These are phyloP conservation scores for Adineta ricciae DNA, from an alignment of 2,888 invertebrate genomes.

Conservation along the genomic window DNA sequence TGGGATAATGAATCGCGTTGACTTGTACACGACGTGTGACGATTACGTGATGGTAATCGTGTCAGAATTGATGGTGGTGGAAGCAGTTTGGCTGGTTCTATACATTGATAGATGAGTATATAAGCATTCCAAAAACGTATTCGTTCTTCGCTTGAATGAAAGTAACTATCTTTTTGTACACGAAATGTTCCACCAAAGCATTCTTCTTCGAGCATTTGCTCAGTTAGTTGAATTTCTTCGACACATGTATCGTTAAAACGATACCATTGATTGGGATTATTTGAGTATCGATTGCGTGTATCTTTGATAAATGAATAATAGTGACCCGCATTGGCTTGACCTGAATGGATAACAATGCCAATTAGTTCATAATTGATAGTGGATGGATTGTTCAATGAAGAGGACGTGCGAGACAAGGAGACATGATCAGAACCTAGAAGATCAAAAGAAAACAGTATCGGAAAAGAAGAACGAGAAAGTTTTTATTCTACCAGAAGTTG, in stretches of 20 bases:
- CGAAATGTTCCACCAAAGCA: conserved; percentile 54
- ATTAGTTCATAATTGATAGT: conserved; percentile 51
- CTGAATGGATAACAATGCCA: conserved; percentile 54
- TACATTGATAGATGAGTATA: conserved; percentile 52
- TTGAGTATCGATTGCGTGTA: conserved; percentile 37
- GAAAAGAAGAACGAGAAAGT: too few relatives aligned
- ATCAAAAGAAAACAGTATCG: too few relatives aligned
- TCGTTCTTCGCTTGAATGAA: conserved; percentile 49
- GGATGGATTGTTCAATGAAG: background rate
- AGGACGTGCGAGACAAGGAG: background rate
- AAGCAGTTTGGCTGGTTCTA: background rate
- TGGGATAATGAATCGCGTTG: conserved; percentile 26
- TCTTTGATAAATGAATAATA: conserved; percentile 54
- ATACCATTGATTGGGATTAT: conserved; percentile 51
- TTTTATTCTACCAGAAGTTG: background rate
- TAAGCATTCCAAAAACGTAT: conserved; percentile 55
- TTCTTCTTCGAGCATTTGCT: conserved; percentile 50
- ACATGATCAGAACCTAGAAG: background rate
- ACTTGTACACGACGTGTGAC: background rate
- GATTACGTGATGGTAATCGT: background rate
- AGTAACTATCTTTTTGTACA: conserved; percentile 49
- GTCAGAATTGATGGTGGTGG: background rate
- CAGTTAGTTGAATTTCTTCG: conserved; percentile 52
- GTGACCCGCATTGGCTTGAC: conserved; percentile 55
- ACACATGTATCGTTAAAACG: conserved; percentile 54